Evolutionary conservation across 2,797 vertebrate genomes (phyloP).

Genomic region (Chrysocyon brachyurus): DNA sequence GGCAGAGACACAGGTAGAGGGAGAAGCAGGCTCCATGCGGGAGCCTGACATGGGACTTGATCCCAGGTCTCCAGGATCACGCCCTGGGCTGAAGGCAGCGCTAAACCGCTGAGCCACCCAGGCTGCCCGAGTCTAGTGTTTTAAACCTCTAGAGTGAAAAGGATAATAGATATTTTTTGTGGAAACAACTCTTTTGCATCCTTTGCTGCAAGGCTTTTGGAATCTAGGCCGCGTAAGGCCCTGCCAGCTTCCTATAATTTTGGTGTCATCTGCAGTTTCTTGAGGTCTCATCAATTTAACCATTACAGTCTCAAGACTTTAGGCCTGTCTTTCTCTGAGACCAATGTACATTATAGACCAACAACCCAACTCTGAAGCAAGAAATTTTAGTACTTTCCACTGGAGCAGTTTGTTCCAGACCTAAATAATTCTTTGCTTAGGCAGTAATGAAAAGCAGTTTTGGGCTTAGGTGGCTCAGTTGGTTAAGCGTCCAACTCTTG

Average conservation of each 20-base stretch:
- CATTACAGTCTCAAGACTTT: background rate
- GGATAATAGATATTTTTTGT: background rate
- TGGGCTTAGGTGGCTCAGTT: background rate
- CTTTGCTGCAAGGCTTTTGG: background rate
- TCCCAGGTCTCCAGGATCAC: too few species aligned
- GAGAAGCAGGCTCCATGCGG: too few species aligned
- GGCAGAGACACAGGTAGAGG: too few species aligned
- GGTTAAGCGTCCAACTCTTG: background rate
- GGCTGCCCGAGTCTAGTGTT: background rate
- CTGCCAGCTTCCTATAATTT: background rate
- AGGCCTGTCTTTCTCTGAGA: background rate
- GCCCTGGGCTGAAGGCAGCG: too few species aligned
- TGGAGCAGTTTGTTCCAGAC: background rate
- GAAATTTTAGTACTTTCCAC: background rate
- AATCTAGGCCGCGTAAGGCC: background rate
- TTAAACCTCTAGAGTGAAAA: background rate
- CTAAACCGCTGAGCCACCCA: too few species aligned
- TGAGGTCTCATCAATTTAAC: background rate
- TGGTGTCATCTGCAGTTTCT: background rate
- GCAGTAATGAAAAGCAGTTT: background rate
- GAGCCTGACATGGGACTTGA: too few species aligned
- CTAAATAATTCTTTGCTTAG: background rate
- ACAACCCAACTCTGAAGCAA: background rate
- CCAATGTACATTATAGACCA: background rate
- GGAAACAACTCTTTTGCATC: background rate